phyloP scores from a whole-genome alignment of 2,888 invertebrate genomes.

The Geophilus truncorum region DNA sequence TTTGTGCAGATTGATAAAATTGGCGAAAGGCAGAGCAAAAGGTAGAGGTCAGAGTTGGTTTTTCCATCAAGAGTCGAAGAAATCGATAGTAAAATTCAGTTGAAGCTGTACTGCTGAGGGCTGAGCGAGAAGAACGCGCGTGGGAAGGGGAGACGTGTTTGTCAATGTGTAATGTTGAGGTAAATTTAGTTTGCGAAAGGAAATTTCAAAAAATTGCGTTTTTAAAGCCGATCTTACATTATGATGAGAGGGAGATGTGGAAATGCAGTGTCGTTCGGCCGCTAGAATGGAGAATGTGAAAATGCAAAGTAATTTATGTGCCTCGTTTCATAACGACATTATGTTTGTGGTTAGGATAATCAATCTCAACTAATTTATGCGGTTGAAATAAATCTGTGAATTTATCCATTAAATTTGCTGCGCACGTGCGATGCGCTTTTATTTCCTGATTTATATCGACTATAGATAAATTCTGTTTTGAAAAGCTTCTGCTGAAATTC shows the following conservation, averaged over 20 bases:
- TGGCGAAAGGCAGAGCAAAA: neutral
- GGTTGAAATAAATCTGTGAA: slow-evolving; percentile 13
- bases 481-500: neutral
- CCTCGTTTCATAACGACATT: slow-evolving; percentile 16
- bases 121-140: neutral
- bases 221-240: neutral
- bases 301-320: neutral
- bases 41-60: slow-evolving; percentile 21
- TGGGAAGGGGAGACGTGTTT: neutral
- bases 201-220: slow-evolving; percentile 8
- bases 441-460: neutral
- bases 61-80: neutral
- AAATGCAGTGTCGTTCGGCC: neutral
- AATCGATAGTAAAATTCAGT: slow-evolving; percentile 19
- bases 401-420: neutral
- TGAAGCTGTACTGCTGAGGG: slow-evolving; percentile 1
- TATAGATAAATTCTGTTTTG: neutral
- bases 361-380: slow-evolving; percentile 11
- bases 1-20: slow-evolving; percentile 24
- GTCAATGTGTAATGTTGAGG: slow-evolving; percentile 3
- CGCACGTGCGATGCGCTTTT: neutral
- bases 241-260: neutral
- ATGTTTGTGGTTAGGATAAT: slow-evolving; percentile 19
- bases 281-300: neutral
- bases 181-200: neutral